phyloP scores from a whole-genome alignment of 2,888 invertebrate species.

The Melanargia galathea region DNA sequence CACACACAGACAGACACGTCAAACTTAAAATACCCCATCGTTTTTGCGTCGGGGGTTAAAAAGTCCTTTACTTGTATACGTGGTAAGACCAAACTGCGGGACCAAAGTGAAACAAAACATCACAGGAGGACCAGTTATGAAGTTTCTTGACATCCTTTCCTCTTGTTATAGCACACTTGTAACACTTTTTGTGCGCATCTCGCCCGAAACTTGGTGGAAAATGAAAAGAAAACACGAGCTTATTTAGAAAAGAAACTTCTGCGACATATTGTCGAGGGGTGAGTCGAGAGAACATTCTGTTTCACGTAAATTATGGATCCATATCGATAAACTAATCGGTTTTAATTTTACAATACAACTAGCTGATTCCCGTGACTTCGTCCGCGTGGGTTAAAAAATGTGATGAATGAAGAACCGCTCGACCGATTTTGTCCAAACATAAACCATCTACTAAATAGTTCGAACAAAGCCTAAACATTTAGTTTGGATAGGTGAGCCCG shows the following conservation, averaged over 20 bases:
- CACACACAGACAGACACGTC: no score
- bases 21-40: no score
- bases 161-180: conserved; percentile 25
- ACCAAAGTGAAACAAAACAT: not conserved
- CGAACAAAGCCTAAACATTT: no score
- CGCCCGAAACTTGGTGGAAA: conserved; percentile 31
- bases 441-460: no score
- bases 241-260: conserved; percentile 40
- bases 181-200: conserved; percentile 30
- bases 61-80: no score
- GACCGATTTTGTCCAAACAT: no score
- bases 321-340: conserved; percentile 19
- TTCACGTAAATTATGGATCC: conserved; percentile 34
- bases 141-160: not conserved
- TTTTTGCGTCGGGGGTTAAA: no score
- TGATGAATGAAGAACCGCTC: no score
- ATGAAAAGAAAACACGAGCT: conserved; percentile 42
- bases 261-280: conserved; percentile 38
- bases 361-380: no score
- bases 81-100: not conserved
- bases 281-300: conserved; percentile 38
- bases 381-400: no score
- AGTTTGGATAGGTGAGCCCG: no score
- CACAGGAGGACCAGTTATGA: not conserved
- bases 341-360: no score